Evolutionary conservation across 2,888 invertebrate genomes (phyloP), one percentile per base, ranked within the genome.

Genomic region (Oscheius sp.): DNA sequence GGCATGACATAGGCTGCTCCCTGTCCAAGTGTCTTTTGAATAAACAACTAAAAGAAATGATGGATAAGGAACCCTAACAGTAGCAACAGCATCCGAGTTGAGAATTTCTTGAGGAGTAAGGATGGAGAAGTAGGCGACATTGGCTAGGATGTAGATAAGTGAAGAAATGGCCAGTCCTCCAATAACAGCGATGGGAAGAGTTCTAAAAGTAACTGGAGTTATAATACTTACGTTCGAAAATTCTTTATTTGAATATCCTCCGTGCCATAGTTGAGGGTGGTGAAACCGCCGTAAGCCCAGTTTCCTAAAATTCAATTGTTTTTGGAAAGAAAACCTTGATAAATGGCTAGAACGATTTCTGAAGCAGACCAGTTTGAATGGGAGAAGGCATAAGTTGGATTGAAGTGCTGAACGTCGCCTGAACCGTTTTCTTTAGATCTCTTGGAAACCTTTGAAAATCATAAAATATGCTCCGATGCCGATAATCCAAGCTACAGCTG

Each of bases 241-340:
- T 78, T 67, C 24, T 71, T 65, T 17, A 72, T 70, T 22, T 78
- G 64, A 33, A 78, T 71, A 24, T 78, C 78, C 38, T 78, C 78
- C 0, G 74, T 70, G n/a, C 78, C 78, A 51, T 73, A 78, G 61
- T 78, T 78, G 17, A 78, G 57, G n/a, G 73, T 74, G 0, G 74
- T 73, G 38, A 73, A 78, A 5, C 78, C 78, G 20, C 71, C 76
- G 47, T 73, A 78, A 12, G 78, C 78, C 76, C 75, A 78, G 30
- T 71, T 76, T 0, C 78, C n/a, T n/a, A n/a, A n/a, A n/a, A n/a
- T n/a, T n/a, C n/a, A n/a, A n/a, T n/a, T n/a, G n/a, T n/a, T n/a
- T n/a, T n/a, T n/a, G n/a, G n/a, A n/a, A n/a, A n/a, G n/a, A n/a
- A n/a, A n/a, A n/a, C n/a, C 78, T 45, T 71, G 73, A 68, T 78